Base-by-base conservation (phyloP, 1,140 invertebrate genomes). In the Stegodyphus mimosarum region DNA sequence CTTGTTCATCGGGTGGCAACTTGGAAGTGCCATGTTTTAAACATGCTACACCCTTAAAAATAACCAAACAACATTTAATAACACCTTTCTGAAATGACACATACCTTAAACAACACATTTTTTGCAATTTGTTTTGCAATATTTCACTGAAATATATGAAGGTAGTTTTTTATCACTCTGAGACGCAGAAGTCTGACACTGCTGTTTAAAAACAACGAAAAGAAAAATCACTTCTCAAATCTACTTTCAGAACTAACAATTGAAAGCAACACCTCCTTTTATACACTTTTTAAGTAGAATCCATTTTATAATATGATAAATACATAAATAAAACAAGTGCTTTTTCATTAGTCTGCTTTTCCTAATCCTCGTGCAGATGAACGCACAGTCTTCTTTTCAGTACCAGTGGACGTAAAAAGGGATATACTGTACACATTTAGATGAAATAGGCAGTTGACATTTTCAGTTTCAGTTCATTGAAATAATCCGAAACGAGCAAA, bases 341-440 rank as follows among this genome's bases (percentile, higher is more conserved):
- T 74, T 83, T n/a, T 66, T 63, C 70, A 51, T 71, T 83, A 33
- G 11, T 67, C 48, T 66, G 48, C 60, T 66, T 74, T 18, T 50
- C 33, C 67, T 51, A 81, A 13, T 60, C 17, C 53, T 51, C 17
- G 17, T 67, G 64, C 17, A 67, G 64, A 15, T 18, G 64, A 13
- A 67, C 64, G 13, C 48, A 13, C 51, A 63, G 69, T 72, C 63
- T 52, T 64, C 52, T n/a, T 17, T 75, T 69, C 80, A 83, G 71
- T 66, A 74, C 55, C 60, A 74, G 63, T 84, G 81, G 81, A 84
- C 81, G 81, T 84, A 74, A 69, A 84, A 84, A 84, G 81, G 64
- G 81, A 60, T 66, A 49, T 10, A 50, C 80, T 83, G 71, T 83
- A 83, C 80, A 84, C 72, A 75, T 84, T 63, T 84, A 84, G 72